Conservation (phyloP, 2,113 vertebrate genomes). For the Hemiprocne comata region DNA sequence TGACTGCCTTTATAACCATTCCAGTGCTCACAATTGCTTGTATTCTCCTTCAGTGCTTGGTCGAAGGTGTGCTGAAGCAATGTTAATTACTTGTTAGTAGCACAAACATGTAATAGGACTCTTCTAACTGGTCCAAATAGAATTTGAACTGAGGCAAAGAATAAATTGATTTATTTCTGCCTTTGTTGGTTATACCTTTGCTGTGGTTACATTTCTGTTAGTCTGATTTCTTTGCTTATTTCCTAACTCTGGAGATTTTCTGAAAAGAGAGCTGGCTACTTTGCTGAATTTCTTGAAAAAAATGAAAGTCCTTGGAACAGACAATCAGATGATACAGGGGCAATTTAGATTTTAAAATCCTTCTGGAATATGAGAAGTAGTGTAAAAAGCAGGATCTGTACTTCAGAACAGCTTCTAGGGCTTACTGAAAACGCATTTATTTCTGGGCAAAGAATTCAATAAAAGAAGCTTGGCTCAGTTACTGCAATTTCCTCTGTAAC, state of each 20-base stretch:
- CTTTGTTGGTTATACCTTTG: neutral
- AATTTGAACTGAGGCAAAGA: neutral
- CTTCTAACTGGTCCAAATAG: neutral
- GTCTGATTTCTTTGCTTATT: neutral
- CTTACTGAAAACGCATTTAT: slow-evolving; percentile 1
- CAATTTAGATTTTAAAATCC: neutral
- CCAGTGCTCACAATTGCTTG: neutral
- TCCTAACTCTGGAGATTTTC: neutral
- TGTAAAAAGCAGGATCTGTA: neutral
- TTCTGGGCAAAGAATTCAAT: neutral
- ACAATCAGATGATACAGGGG: neutral
- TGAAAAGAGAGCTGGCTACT: neutral
- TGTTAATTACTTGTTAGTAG: neutral
- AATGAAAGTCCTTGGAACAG: neutral
- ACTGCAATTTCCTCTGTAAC: slow-evolving; percentile 31
- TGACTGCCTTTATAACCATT: accelerated
- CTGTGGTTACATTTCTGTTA: neutral
- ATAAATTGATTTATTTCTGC: neutral
- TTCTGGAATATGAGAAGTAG: neutral
- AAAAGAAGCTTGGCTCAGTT: slow-evolving; percentile 23
- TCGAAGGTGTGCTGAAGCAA: neutral
- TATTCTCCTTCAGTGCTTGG: accelerated
- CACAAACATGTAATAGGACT: neutral
- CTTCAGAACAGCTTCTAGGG: neutral
- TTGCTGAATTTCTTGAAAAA: neutral